Evolutionary conservation across 2,888 invertebrate genomes (phyloP).

Genomic region (Teleogryllus oceanicus): DNA sequence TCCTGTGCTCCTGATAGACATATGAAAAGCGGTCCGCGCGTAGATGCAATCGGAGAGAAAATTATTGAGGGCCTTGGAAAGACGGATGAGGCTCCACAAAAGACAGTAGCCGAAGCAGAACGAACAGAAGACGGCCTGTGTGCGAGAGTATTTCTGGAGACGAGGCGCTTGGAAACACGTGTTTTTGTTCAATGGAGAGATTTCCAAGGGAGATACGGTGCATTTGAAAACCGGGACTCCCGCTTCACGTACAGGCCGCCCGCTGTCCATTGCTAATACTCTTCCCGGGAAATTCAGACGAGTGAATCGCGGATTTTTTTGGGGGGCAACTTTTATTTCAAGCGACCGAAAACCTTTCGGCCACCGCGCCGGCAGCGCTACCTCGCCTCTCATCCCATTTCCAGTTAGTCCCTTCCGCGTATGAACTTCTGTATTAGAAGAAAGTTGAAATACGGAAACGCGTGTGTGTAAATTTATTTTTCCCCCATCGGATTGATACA

Average conservation of each 20-base stretch:
- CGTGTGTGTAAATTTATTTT: neutral
- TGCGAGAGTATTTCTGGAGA: neutral
- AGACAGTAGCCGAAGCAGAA: neutral
- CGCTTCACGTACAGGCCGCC: no score
- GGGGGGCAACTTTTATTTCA: no score
- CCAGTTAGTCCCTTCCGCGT: neutral
- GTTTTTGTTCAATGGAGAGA: neutral
- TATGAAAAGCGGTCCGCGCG: neutral
- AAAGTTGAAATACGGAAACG: neutral
- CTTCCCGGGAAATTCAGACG: no score
- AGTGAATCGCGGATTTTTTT: no score
- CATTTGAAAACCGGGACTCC: neutral
- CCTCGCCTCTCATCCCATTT: neutral
- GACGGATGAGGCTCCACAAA: neutral
- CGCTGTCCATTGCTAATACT: no score
- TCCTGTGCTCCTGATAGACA: neutral
- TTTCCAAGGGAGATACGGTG: neutral
- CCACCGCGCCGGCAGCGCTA: no score
- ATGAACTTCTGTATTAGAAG: conserved; percentile 3
- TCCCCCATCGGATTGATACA: conserved; percentile 18
- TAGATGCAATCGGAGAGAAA: neutral
- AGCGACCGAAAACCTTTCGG: no score
- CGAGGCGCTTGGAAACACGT: neutral
- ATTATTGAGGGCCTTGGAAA: neutral
- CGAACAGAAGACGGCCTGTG: neutral